Evolutionary conservation across 2,888 invertebrate species (phyloP).

Genomic region (Oxyteleia sp.): DNA sequence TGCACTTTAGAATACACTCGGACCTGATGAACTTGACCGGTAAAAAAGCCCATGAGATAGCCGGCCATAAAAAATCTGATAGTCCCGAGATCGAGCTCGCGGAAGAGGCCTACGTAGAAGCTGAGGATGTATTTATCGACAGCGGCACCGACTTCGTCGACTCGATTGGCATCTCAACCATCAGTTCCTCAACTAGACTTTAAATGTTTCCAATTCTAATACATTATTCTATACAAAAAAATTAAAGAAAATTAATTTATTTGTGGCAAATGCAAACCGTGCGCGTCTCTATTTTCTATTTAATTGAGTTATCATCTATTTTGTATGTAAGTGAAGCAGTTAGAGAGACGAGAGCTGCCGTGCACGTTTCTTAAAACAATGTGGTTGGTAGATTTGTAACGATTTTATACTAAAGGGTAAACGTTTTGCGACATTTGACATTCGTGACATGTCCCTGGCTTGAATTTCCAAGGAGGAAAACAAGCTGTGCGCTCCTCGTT

Average conservation of each 20-base stretch:
- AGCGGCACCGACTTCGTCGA: slow-evolving; percentile 72
- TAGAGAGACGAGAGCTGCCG: slow-evolving; percentile 11
- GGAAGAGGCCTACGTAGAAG: slow-evolving; percentile 46
- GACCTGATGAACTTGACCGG: slow-evolving; percentile 89
- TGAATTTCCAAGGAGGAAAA: slow-evolving; percentile 19
- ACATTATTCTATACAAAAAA: slow-evolving; percentile 25
- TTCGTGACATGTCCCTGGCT: slow-evolving; percentile 11
- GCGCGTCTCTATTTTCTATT: slow-evolving; percentile 35
- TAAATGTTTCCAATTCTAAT: slow-evolving; percentile 38
- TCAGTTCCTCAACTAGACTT: slow-evolving; percentile 74
- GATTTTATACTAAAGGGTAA: slow-evolving; percentile 64
- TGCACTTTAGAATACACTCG: slow-evolving; percentile 96
- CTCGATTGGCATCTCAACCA: slow-evolving; percentile 63
- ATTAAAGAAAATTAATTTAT: too few species aligned
- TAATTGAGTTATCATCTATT: slow-evolving; percentile 38
- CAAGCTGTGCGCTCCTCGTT: background rate
- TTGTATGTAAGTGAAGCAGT: slow-evolving; percentile 39
- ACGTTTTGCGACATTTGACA: slow-evolving; percentile 17
- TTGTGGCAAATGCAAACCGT: background rate
- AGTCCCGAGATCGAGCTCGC: slow-evolving; percentile 63
- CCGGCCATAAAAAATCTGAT: slow-evolving; percentile 61
- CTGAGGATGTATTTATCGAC: slow-evolving; percentile 66
- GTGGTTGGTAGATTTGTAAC: slow-evolving; percentile 52
- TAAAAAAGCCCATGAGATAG: slow-evolving; percentile 79
- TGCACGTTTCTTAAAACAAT: slow-evolving; percentile 36